These are phyloP conservation scores for Erebia aethiops DNA, from an alignment of 2,888 invertebrate genomes.

Conservation along the genomic window DNA sequence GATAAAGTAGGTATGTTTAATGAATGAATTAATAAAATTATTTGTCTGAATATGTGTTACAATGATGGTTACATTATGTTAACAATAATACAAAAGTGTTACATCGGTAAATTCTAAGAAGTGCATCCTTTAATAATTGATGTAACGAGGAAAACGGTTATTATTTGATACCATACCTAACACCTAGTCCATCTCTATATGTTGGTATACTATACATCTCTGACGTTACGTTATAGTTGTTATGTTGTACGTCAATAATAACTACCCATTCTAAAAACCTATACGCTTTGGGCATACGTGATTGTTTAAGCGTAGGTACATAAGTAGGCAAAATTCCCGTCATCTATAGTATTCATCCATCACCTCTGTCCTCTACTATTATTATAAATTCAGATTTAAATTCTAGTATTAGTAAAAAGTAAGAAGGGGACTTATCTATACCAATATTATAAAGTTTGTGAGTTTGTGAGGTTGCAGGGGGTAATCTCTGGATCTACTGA, in stretches of 20 bases:
- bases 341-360: too few species aligned
- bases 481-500: too few species aligned
- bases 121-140: background rate
- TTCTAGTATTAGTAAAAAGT: too few species aligned
- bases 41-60: too few species aligned
- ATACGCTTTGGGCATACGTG: background rate
- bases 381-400: too few species aligned
- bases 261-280: background rate
- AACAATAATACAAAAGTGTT: conserved; percentile 10
- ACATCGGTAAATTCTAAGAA: conserved; percentile 18
- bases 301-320: background rate
- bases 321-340: too few species aligned
- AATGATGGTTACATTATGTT: too few species aligned
- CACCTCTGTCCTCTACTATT: too few species aligned
- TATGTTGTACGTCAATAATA: background rate
- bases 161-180: background rate
- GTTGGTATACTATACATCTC: background rate
- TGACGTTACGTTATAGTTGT: background rate
- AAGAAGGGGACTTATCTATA: too few species aligned
- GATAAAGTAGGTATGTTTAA: too few species aligned
- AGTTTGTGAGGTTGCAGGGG: too few species aligned
- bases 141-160: conserved; percentile 18
- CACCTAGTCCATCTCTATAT: background rate
- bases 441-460: background rate
- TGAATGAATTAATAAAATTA: too few species aligned